Base-by-base conservation (phyloP, 1,140 invertebrate species). In the Colletes gigas region DNA sequence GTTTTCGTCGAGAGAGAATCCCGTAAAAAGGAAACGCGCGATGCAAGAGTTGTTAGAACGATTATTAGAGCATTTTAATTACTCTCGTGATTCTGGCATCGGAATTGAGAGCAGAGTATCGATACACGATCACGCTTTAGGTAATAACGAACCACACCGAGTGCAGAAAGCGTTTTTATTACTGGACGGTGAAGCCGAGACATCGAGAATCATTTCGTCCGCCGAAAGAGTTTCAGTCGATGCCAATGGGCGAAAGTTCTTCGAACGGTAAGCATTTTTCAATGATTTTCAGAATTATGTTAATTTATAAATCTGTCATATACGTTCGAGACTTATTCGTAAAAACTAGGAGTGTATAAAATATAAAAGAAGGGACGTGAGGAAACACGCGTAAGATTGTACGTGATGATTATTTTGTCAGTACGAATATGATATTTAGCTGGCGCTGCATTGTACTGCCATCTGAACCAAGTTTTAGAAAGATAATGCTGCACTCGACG, bases 41-140 rank as follows among this genome's bases (percentile, higher is more conserved):
- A 7, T 12, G 3, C 50, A 14, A 4, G 63, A 67, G 14, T 0
- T 70, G 17, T 66, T 79, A 8, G 30, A 62, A 17, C 39, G 50
- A 55, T 41, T 83, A 52, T 10, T 74, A 50, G 39, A 74, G 21
- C 66, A 50, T 10, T 80, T 73, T 50, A 54, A 68, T 83, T 69
- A 74, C 12, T 10, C 39, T 39, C 41, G 4, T 8, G 30, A 79
- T 72, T n/a, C 47, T 44, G 44, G 17, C 0, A 6, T 8, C 3
- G 2, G 14, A 10, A 68, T 59, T 4, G 52, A 44, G 8, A 9
- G 14, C 19, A 55, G 44, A 41, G 62, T 82, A 17, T 76, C 62
- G 19, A 62, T 75, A 6, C 69, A 63, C 0, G 52, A 52, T 65
- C 70, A 74, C 75, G 19, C 54, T 62, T 52, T 79, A 12, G 63